A percentile compares a stretch with the other conserved stretches of the same genome.
These are phyloP conservation scores for Zootermopsis nevadensis DNA, from an alignment of 2,888 invertebrate genomes.

Conservation along the genomic window DNA sequence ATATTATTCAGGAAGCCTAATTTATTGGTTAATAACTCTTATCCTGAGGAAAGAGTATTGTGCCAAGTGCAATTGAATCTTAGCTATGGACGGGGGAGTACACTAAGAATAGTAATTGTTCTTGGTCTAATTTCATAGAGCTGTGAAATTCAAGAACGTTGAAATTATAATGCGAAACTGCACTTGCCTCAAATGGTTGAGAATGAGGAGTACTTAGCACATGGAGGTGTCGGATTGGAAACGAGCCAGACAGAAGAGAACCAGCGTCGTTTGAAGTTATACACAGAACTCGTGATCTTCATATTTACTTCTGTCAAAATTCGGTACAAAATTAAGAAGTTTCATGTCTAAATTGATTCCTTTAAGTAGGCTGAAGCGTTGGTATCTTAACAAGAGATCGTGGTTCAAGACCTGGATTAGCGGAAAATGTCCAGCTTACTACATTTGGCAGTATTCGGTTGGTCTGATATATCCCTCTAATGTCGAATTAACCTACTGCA, in stretches of 20 bases:
- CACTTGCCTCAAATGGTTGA: background rate
- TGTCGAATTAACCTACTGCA: too few relatives aligned
- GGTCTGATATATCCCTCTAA: too few relatives aligned
- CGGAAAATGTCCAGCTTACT: too few relatives aligned
- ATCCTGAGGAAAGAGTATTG: background rate
- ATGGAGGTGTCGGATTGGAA: background rate
- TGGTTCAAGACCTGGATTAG: too few relatives aligned
- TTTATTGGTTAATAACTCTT: background rate
- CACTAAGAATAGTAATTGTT: too few relatives aligned
- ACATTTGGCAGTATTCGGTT: too few relatives aligned
- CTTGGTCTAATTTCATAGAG: background rate
- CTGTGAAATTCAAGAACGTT: background rate
- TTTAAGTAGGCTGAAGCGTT: too few relatives aligned
- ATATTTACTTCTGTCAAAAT: too few relatives aligned
- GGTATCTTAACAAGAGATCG: too few relatives aligned
- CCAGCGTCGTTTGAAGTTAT: background rate
- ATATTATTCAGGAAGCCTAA: background rate
- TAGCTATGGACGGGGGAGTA: background rate
- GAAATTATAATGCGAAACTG: background rate
- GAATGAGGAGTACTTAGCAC: background rate
- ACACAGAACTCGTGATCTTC: too few relatives aligned
- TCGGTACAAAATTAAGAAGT: too few relatives aligned
- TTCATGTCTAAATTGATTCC: too few relatives aligned
- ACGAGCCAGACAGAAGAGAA: background rate
- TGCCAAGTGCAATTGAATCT: background rate